These are phyloP conservation scores for Ispidina lecontei DNA, from an alignment of 2,797 vertebrate species.

Conservation along the genomic window DNA sequence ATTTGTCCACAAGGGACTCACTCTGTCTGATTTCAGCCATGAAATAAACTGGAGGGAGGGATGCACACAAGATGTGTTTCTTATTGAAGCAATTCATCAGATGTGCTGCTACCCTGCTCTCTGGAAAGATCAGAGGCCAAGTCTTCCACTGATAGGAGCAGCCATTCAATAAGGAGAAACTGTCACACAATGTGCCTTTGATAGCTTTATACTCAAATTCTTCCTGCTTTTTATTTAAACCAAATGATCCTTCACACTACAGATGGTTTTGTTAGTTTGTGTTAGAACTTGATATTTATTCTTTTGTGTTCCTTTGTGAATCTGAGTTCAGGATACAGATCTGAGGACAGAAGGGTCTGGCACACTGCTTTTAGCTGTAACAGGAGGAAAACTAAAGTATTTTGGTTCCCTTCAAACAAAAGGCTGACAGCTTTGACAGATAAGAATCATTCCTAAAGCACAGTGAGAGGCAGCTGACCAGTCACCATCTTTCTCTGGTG, in stretches of 20 bases:
- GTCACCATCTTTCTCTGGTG: neutral
- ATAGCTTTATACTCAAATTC: neutral
- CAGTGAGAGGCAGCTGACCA: neutral
- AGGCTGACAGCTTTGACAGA: neutral
- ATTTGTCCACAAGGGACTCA: neutral
- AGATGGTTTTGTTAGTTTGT: neutral
- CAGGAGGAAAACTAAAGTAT: neutral
- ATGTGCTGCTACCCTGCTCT: neutral
- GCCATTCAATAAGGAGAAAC: neutral
- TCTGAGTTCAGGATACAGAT: neutral
- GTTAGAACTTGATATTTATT: constrained; percentile 11
- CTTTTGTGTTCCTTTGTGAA: neutral
- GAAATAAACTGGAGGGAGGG: neutral
- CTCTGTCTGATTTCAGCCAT: neutral
- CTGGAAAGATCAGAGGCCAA: neutral
- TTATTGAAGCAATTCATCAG: neutral
- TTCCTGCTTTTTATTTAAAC: constrained; percentile 9
- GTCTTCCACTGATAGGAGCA: neutral
- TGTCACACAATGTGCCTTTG: neutral
- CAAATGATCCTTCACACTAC: neutral
- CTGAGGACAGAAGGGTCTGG: neutral
- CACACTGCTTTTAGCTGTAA: neutral
- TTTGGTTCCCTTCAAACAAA: neutral
- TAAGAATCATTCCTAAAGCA: neutral
- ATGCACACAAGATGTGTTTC: neutral